A percentile compares a stretch with the other conserved stretches of the same genome.
phyloP scores from a whole-genome alignment of 1,140 invertebrate genomes.

The Orius insidiosus region DNA sequence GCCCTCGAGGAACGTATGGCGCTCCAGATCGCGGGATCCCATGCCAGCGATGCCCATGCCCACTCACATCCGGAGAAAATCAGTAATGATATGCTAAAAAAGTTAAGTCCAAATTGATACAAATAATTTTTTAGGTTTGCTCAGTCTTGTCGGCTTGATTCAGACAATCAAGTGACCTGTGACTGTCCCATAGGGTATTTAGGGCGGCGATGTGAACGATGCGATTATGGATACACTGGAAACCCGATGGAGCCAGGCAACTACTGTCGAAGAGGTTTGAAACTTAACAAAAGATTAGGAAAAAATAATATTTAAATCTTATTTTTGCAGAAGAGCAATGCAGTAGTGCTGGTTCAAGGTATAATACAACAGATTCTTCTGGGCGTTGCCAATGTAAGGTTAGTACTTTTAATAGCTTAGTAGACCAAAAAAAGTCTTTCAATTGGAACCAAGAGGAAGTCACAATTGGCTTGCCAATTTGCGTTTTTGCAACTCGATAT shows the following conservation, averaged over 20 bases:
- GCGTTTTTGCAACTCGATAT: too few species aligned
- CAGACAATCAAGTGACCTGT: conserved; percentile 64
- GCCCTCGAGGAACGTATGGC: conserved; percentile 69
- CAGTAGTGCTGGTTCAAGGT: conserved; percentile 22
- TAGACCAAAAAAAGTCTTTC: too few species aligned
- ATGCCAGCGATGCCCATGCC: conserved; percentile 83
- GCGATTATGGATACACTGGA: conserved; percentile 54
- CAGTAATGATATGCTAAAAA: background rate
- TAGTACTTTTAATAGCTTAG: too few species aligned
- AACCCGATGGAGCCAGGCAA: conserved; percentile 55
- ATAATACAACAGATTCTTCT: conserved; percentile 26
- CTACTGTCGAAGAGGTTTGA: conserved; percentile 34
- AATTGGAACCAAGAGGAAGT: too few species aligned
- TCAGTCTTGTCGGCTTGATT: conserved; percentile 57
- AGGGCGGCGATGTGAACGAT: conserved; percentile 68
- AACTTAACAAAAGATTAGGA: too few species aligned
- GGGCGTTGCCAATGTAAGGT: conserved; percentile 73
- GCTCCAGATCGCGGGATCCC: conserved; percentile 61
- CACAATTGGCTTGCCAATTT: too few species aligned
- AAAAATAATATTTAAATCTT: too few species aligned
- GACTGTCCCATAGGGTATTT: conserved; percentile 70
- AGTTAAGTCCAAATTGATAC: conserved; percentile 13
- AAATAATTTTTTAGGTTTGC: conserved; percentile 48
- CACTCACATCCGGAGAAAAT: conserved; percentile 38
- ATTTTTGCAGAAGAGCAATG: conserved; percentile 19